Conservation (phyloP, 2,888 invertebrate genomes). For the Drosophila fulvimacula region DNA sequence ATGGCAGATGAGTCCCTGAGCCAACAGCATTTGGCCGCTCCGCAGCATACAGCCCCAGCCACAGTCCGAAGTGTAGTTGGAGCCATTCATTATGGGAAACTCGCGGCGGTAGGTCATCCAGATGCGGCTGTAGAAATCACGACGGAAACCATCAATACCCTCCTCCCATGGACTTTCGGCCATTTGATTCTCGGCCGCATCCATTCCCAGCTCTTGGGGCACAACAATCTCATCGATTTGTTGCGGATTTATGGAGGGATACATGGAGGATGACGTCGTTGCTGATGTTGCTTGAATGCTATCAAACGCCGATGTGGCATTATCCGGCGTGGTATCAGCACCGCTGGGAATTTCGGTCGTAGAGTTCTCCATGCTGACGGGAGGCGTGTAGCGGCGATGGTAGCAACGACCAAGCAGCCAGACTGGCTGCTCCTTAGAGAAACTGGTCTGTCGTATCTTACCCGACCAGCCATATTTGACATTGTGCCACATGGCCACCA, state of each 20-base stretch:
- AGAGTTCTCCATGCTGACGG: conserved; percentile 86
- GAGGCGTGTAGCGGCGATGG: conserved; percentile 89
- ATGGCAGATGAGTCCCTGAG: conserved; percentile 93
- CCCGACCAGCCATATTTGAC: conserved; percentile 95
- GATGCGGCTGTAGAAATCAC: conserved; percentile 92
- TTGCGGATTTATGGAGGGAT: conserved; percentile 75
- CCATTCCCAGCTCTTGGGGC: conserved; percentile 86
- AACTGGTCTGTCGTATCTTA: conserved; percentile 89
- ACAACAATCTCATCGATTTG: conserved; percentile 83
- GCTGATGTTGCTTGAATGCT: conserved; percentile 58
- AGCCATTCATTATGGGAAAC: conserved; percentile 92
- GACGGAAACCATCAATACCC: conserved; percentile 93
- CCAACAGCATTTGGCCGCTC: conserved; percentile 96
- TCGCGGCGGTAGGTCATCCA: conserved; percentile 96
- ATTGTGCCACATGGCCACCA: conserved; percentile 96
- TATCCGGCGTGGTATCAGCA: conserved; percentile 58
- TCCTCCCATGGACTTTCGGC: conserved; percentile 84
- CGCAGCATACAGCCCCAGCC: conserved; percentile 96
- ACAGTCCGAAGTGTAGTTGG: conserved; percentile 93
- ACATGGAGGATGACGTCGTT: conserved; percentile 45
- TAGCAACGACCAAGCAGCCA: conserved; percentile 94
- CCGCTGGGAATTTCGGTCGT: conserved; percentile 71
- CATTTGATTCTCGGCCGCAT: conserved; percentile 83
- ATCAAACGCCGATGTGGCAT: conserved; percentile 76
- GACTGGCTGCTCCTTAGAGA: conserved; percentile 94